Base-by-base conservation (phyloP, 2,797 vertebrate genomes). In the Anableps anableps region DNA sequence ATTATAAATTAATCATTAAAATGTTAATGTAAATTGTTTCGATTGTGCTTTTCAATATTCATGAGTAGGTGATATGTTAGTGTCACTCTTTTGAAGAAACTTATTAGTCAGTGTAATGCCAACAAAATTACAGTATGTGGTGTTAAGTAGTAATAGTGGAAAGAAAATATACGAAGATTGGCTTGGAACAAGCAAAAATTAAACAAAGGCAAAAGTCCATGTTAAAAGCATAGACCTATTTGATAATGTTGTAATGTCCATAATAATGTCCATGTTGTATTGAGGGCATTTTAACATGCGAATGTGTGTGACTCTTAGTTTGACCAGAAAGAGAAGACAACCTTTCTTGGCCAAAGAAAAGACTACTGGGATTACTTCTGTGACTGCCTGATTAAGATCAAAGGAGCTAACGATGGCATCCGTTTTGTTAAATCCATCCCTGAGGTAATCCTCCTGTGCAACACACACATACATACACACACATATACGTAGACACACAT, bases 301-400 rank as follows among this genome's bases (percentile, higher is more conserved):
- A 0, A 0, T 85, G 2, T 41, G 17, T 64, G 41, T 89, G 76
- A 87, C 75, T 81, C 68, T 76, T 86, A 99, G 98, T 99, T 98
- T 91, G 98, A 99, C 93, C 98, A 97, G 94, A 99, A 99, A 79
- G 98, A 98, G 94, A 99, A 97, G 93, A 96, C 93, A 75, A 97
- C 97, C 5, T 96, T 99, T 86, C 94, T 99, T 81, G 97, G 98
- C n/a, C 96, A 91, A 88, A 97, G 95, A 86, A 99, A 98, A 93
- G 98, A 99, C 94, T 99, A 99, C 94, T 99, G 98, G 98, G 98
- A 99, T 94, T 99, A 98, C 90, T 99, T 99, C 95, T 97, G 96
- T 0, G 97, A 97, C 88, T 99, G 98, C 90, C 94, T 99, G 94
- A 96, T 96, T 91, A 99, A 97, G 94, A 95, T 97, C 86, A 99